Conservation (phyloP, 2,113 vertebrate species). For the Xiphophorus hellerii region DNA sequence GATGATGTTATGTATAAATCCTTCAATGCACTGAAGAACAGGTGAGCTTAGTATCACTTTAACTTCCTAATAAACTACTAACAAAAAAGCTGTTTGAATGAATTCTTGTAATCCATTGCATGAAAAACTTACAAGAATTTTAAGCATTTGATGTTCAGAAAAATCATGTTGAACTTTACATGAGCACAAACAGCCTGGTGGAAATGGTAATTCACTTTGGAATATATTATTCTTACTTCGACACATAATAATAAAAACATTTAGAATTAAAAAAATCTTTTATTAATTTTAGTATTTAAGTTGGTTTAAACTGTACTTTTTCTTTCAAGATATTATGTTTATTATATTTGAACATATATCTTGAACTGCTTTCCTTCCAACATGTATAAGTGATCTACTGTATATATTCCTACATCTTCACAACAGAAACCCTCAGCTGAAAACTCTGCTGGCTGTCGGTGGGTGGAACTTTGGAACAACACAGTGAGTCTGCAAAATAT, state of each 20-base stretch:
- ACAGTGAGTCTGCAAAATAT: slow-evolving; percentile 48
- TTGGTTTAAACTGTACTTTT: too few species aligned
- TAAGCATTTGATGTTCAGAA: neutral
- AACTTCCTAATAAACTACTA: neutral
- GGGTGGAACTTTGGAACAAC: slow-evolving; percentile 84
- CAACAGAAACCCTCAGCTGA: slow-evolving; percentile 81
- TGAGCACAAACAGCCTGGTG: too few species aligned
- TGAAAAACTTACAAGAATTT: too few species aligned
- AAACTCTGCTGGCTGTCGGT: slow-evolving; percentile 84
- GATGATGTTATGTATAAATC: slow-evolving; percentile 80
- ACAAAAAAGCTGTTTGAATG: neutral
- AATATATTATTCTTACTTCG: too few species aligned
- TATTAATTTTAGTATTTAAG: too few species aligned
- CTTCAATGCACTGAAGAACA: slow-evolving; percentile 83
- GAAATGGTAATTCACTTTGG: too few species aligned
- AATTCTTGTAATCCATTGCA: too few species aligned
- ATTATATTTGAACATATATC: too few species aligned
- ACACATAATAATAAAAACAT: too few species aligned
- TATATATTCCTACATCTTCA: neutral
- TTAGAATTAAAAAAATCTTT: too few species aligned
- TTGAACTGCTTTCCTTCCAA: neutral
- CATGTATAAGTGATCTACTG: neutral
- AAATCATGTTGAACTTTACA: neutral
- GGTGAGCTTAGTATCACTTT: slow-evolving; percentile 51
- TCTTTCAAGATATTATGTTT: too few species aligned